Conservation (phyloP, 2,113 vertebrate species). For the Tursiops truncatus region DNA sequence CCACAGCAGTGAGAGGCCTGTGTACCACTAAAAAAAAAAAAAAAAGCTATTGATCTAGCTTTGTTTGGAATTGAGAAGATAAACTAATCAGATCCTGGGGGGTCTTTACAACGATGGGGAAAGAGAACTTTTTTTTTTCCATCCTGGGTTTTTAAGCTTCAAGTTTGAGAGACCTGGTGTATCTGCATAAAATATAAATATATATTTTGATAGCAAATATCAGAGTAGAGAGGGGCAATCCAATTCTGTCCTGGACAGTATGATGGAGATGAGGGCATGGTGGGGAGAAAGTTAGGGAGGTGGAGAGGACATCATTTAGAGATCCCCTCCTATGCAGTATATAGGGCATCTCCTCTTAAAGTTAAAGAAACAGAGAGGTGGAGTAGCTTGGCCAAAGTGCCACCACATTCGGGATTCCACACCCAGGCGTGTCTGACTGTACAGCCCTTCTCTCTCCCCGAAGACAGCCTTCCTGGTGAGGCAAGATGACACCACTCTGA, state of each 20-base stretch:
- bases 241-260: not conserved
- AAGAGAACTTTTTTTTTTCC: not conserved
- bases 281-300: not conserved
- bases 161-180: not conserved
- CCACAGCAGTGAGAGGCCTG: no score
- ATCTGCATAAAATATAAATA: not conserved
- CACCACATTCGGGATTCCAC: not conserved
- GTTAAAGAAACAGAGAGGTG: not conserved
- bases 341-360: not conserved
- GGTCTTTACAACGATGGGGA: not conserved
- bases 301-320: not conserved
- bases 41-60: slow-evolving; percentile 70
- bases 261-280: not conserved
- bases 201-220: not conserved
- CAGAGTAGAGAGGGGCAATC: not conserved
- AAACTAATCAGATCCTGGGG: slow-evolving; percentile 61
- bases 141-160: not conserved
- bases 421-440: not conserved
- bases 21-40: no score
- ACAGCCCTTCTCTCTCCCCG: accelerated
- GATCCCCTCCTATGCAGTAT: no score
- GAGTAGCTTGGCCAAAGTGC: not conserved
- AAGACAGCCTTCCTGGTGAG: not conserved
- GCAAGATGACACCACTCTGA: not conserved
- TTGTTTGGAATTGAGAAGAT: slow-evolving; percentile 62